Conservation (phyloP, 2,888 invertebrate genomes). For the Actias luna region DNA sequence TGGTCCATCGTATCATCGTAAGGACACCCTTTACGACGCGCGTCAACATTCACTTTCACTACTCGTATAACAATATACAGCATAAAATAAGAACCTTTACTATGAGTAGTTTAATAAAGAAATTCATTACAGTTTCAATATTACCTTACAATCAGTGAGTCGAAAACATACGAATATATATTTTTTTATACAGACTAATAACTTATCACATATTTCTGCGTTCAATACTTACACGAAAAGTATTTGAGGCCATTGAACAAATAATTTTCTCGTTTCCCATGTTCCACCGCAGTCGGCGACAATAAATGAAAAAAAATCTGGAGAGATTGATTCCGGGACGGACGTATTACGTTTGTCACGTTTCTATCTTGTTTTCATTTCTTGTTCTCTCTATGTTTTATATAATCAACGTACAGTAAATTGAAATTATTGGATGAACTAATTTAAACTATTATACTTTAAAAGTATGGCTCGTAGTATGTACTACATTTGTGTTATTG, state of each 20-base stretch:
- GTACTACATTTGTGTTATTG: not conserved
- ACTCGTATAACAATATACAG: no score
- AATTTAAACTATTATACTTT: no score
- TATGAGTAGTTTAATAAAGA: no score
- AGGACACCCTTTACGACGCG: no score
- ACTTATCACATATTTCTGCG: conserved; percentile 3
- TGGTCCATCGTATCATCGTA: no score
- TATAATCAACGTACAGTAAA: no score
- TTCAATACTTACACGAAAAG: conserved; percentile 24
- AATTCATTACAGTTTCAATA: not conserved
- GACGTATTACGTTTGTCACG: conserved; percentile 44
- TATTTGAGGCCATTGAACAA: conserved; percentile 47
- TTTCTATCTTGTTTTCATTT: conserved; percentile 20
- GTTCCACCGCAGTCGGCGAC: conserved; percentile 39
- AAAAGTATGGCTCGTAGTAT: no score
- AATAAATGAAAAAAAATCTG: conserved; percentile 50
- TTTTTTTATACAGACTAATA: not conserved
- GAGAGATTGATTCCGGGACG: conserved; percentile 51
- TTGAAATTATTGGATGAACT: no score
- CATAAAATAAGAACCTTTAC: no score
- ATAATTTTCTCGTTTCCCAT: conserved; percentile 50
- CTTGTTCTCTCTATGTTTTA: not conserved
- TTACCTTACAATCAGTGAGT: not conserved
- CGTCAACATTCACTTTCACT: no score
- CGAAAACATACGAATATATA: not conserved